These are phyloP conservation scores for Isaurus tuberculatus DNA, from an alignment of 92 coral and sea anemone genomes.

Conservation along the genomic window DNA sequence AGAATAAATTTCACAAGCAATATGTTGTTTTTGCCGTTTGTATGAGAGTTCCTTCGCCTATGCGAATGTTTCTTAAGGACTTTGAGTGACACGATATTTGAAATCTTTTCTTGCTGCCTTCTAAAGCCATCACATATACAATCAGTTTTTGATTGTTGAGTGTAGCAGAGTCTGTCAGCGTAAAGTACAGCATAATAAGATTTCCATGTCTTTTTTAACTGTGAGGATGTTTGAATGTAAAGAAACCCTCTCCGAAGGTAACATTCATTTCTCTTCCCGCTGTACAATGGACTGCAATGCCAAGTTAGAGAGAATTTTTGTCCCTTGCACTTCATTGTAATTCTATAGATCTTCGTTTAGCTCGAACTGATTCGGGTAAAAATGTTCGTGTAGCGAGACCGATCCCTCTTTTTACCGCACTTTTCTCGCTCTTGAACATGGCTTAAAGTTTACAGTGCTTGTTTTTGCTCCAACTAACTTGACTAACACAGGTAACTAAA, in stretches of 20 bases:
- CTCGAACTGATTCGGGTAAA: slow-evolving; percentile 16
- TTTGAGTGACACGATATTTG: slow-evolving; percentile 28
- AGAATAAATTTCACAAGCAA: background rate
- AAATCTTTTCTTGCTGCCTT: background rate
- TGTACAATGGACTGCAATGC: slow-evolving; percentile 6
- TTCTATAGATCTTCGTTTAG: slow-evolving; percentile 5
- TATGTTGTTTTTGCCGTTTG: background rate
- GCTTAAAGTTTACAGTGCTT: background rate
- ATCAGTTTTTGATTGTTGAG: slow-evolving; percentile 2
- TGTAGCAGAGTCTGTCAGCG: slow-evolving; percentile 36
- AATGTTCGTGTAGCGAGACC: slow-evolving; percentile 1
- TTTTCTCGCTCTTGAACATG: slow-evolving; percentile 22
- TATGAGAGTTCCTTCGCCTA: background rate
- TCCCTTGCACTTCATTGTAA: slow-evolving; percentile 15
- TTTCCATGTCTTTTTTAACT: slow-evolving; percentile 27
- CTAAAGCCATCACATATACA: background rate
- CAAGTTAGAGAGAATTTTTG: background rate
- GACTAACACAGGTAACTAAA: background rate
- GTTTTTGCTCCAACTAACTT: background rate
- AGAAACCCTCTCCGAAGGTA: slow-evolving; percentile 12
- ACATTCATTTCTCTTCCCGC: slow-evolving; percentile 6
- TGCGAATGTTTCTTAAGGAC: slow-evolving; percentile 30
- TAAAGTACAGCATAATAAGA: slow-evolving; percentile 18
- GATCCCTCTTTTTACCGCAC: background rate
- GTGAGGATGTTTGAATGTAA: slow-evolving; percentile 16